Conservation (phyloP, 92 coral and sea anemone genomes). For the Actinernus sp. region DNA sequence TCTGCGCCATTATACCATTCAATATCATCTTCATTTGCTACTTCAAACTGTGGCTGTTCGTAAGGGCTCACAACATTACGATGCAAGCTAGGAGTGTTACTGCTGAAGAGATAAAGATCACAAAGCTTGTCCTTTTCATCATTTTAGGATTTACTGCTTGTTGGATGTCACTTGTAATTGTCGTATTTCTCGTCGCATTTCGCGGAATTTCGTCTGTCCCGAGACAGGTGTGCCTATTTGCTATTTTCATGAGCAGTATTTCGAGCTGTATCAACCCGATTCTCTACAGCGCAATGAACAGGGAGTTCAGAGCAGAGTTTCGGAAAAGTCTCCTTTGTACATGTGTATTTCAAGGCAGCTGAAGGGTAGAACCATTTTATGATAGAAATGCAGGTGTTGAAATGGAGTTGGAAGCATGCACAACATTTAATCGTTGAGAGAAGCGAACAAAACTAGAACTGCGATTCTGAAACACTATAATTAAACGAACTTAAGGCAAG, state of each 20-base stretch:
- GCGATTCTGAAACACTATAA: too few species aligned
- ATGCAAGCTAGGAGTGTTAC: slow-evolving; percentile 13
- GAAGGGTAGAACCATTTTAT: not conserved
- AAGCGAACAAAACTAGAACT: too few species aligned
- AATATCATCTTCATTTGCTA: slow-evolving; percentile 18
- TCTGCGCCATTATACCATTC: slow-evolving; percentile 9
- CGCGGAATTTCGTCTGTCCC: slow-evolving; percentile 9
- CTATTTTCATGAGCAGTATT: slow-evolving; percentile 9
- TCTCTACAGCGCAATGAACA: slow-evolving; percentile 22
- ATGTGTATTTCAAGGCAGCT: not conserved
- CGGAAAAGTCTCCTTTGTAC: not conserved
- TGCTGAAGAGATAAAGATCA: slow-evolving; percentile 23
- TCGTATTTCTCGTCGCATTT: slow-evolving; percentile 14
- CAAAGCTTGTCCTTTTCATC: slow-evolving; percentile 18
- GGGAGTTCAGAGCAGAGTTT: slow-evolving; percentile 6
- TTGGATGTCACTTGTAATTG: slow-evolving; percentile 21
- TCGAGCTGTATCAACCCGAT: slow-evolving; percentile 38
- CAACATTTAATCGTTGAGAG: too few species aligned
- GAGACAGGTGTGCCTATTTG: slow-evolving; percentile 25
- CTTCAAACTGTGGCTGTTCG: slow-evolving; percentile 31
- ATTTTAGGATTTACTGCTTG: slow-evolving; percentile 13
- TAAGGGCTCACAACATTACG: slow-evolving; percentile 14
- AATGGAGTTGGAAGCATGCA: too few species aligned
- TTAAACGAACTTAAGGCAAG: too few species aligned
- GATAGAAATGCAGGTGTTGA: too few species aligned